phyloP scores from a whole-genome alignment of 2,888 invertebrate genomes.

The Noctuana brunneofusca region DNA sequence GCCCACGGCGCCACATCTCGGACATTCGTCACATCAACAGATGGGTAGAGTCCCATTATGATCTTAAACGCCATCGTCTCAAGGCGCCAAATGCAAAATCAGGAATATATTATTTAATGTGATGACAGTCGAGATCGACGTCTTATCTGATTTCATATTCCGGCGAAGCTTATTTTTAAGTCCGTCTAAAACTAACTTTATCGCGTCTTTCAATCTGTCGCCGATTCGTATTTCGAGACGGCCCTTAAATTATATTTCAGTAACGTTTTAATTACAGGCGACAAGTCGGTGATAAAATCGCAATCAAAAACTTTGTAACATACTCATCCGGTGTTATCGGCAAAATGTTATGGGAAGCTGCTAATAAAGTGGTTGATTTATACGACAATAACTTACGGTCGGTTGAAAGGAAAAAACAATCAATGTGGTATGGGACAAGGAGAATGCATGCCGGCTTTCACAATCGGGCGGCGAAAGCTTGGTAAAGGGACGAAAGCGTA shows the following conservation, averaged over 20 bases:
- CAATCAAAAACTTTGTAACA: constrained; percentile 24
- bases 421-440: constrained; percentile 67
- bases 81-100: constrained; percentile 55
- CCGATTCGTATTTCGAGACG: constrained; percentile 41
- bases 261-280: constrained; percentile 43
- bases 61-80: constrained; percentile 54
- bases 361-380: constrained; percentile 37
- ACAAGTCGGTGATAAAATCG: constrained; percentile 30
- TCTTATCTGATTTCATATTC: constrained; percentile 75
- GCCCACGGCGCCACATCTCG: constrained; percentile 71
- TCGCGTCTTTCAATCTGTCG: constrained; percentile 44
- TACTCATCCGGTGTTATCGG: constrained; percentile 20
- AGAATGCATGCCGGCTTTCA: constrained; percentile 68
- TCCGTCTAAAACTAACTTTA: constrained; percentile 51
- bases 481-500: constrained; percentile 75
- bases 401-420: constrained; percentile 39
- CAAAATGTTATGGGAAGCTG: constrained; percentile 21
- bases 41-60: constrained; percentile 48
- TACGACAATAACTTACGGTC: constrained; percentile 23
- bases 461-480: constrained; percentile 68
- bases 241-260: constrained; percentile 29
- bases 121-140: constrained; percentile 73
- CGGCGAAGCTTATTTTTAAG: constrained; percentile 66
- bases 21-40: constrained; percentile 65
- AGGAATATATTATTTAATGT: constrained; percentile 60